Base-by-base conservation (phyloP, 2,888 invertebrate genomes). In the Euproctis similis region DNA sequence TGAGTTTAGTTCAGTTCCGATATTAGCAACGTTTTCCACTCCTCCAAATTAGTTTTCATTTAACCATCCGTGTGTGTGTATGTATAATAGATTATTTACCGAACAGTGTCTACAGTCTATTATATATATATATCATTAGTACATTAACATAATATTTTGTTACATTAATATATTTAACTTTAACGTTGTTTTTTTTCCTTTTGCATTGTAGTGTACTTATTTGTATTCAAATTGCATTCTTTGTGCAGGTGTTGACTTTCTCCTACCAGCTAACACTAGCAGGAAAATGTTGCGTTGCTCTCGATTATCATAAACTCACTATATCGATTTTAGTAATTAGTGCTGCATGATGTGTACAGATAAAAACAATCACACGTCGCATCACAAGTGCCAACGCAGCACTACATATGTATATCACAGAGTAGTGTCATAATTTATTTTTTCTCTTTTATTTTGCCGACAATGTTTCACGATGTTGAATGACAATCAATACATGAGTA, bases 251-350 rank as follows among this genome's bases (percentile, higher is more conserved):
- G 72, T 82, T 81, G 72, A 75, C 65, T 77, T 81, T 78, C 76
- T 74, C 70, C 81, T 75, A 74, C 72, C 72, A 73, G 78, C 80
- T 82, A 82, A 84, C 82, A 74, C 68, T 75, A 77, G 84, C 82
- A 82, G 77, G 78, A 81, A 84, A 82, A 82, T 82, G 82, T 82
- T 84, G 82, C 82, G 74, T 78, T 75, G 75, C 73, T 77, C 71
- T 73, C 62, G 61, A 62, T 63, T 68, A 57, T 63, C 51, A 59
- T 64, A 58, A 66, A 60, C 58, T 66, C 53, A 61, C 46, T 61
- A n/a, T n/a, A n/a, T n/a, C n/a, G n/a, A n/a, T n/a, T n/a, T 59
- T 47, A 59, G 60, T 18, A 58, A 63, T 47, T 59, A 53, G 57
- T 57, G 57, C 58, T 68, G 81, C 81, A 81, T 80, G 80, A 68